Evolutionary conservation across 2,888 invertebrate genomes (phyloP).

Genomic region (Xestia rhomboidea): DNA sequence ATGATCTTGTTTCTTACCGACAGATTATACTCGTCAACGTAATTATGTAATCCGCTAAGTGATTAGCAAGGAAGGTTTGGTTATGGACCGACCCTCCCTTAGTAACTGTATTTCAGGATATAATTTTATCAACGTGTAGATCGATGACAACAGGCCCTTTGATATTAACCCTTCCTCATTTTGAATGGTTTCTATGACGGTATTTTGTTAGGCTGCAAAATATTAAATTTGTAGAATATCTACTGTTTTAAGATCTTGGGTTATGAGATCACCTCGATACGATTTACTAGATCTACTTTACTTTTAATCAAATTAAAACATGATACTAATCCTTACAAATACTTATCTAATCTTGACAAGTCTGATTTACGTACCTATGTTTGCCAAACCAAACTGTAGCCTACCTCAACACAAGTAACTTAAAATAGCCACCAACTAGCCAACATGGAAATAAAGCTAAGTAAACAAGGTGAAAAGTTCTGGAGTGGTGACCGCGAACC

Average conservation of each 20-base stretch:
- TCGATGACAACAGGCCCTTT: constrained; percentile 4
- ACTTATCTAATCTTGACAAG: not conserved
- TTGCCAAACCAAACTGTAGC: not conserved
- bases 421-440: not conserved
- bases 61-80: constrained; percentile 29
- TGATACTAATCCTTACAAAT: not conserved
- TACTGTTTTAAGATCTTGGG: too few relatives aligned
- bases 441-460: not conserved
- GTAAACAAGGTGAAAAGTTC: too few relatives aligned
- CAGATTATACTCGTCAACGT: constrained; percentile 18
- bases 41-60: constrained; percentile 29
- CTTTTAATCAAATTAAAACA: not conserved
- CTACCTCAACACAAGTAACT: not conserved
- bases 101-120: constrained; percentile 8
- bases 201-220: not conserved
- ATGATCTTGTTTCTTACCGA: constrained; percentile 29
- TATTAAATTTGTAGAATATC: not conserved
- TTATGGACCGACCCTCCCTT: not conserved
- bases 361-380: not conserved
- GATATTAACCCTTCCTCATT: constrained; percentile 4
- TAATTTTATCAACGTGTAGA: constrained; percentile 25
- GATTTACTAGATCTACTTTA: not conserved
- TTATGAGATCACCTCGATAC: not conserved
- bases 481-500: too few relatives aligned
- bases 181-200: constrained; percentile 6